Conservation (phyloP, 2,888 invertebrate genomes). For the Amblyjoppa fuscipennis region DNA sequence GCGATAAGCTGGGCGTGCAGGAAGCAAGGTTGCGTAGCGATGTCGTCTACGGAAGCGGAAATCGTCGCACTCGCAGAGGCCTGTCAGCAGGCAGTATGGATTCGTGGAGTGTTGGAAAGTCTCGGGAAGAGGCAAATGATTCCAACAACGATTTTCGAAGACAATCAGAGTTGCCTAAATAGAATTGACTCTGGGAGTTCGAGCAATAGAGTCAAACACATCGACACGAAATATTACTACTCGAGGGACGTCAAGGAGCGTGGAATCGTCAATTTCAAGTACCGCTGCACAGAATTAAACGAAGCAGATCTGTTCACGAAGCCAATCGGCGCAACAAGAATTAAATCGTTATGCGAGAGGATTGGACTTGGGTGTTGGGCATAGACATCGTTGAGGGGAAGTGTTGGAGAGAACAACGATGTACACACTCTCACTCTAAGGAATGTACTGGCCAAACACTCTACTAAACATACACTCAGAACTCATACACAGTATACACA, state of each 20-base stretch:
- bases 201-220: slow-evolving; percentile 69
- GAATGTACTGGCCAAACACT: no score
- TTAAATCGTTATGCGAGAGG: background rate
- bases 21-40: slow-evolving; percentile 74
- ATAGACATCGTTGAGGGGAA: background rate
- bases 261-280: slow-evolving; percentile 52
- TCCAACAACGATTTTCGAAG: slow-evolving; percentile 69
- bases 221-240: slow-evolving; percentile 59
- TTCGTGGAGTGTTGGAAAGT: slow-evolving; percentile 66
- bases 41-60: slow-evolving; percentile 73
- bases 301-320: slow-evolving; percentile 70
- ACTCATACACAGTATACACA: no score
- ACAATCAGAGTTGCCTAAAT: slow-evolving; percentile 74
- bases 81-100: slow-evolving; percentile 70
- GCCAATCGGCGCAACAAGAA: slow-evolving; percentile 59
- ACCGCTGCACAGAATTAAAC: slow-evolving; percentile 71
- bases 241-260: slow-evolving; percentile 29
- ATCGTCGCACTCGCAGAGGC: slow-evolving; percentile 71
- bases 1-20: slow-evolving; percentile 74
- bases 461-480: no score
- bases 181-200: slow-evolving; percentile 63
- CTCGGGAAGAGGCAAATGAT: slow-evolving; percentile 44
- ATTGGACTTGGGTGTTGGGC: background rate
- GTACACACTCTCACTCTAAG: no score
- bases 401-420: background rate